These are phyloP conservation scores for Cinclus cinclus DNA, from an alignment of 2,113 vertebrate genomes.

Conservation along the genomic window DNA sequence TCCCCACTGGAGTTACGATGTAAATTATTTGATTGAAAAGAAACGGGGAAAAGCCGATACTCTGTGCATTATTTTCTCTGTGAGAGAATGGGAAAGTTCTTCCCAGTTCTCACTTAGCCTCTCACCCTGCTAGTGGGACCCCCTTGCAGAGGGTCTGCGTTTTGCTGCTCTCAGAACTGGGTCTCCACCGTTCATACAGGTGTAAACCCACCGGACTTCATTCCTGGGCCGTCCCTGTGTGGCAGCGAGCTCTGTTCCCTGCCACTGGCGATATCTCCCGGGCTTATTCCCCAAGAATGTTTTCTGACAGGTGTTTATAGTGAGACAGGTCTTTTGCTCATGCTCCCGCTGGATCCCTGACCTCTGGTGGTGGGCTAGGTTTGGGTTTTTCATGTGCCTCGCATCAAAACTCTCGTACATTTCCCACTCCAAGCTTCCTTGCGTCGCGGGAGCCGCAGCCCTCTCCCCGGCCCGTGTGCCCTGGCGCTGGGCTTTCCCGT, in stretches of 20 bases:
- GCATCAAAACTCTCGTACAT: neutral
- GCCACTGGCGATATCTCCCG: neutral
- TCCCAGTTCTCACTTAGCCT: neutral
- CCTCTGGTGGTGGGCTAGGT: too few species aligned
- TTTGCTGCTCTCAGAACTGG: neutral
- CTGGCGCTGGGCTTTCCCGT: neutral
- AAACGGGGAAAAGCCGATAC: neutral
- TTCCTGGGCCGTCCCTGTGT: neutral
- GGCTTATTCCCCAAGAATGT: neutral
- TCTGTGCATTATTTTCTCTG: neutral
- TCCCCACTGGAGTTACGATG: neutral
- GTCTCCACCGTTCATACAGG: rapidly evolving
- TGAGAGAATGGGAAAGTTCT: neutral
- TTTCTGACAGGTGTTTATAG: neutral
- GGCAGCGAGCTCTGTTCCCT: neutral
- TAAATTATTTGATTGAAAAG: neutral
- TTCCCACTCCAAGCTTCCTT: neutral
- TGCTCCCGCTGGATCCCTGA: neutral
- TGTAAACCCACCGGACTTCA: neutral
- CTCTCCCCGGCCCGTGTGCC: neutral
- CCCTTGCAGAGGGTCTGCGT: neutral
- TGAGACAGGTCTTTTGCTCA: neutral
- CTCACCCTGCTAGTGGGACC: neutral
- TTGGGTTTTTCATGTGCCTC: neutral
- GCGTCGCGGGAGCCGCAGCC: neutral